These are phyloP conservation scores for Synanthedon andrenaeformis DNA, from an alignment of 2,888 invertebrate species.

Conservation along the genomic window DNA sequence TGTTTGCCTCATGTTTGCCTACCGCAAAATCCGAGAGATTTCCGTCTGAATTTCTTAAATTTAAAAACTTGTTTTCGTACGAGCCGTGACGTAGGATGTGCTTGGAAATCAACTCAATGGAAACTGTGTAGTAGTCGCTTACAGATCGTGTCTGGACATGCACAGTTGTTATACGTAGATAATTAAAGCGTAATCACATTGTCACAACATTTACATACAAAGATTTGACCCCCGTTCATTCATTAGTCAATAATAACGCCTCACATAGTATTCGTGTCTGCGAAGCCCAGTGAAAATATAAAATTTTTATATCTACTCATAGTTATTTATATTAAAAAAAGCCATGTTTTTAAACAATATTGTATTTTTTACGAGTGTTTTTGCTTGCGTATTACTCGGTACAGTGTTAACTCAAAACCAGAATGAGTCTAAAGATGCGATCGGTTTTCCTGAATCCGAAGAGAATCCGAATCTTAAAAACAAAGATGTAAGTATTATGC, in stretches of 20 bases:
- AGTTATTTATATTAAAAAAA: too few relatives aligned
- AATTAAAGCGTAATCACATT: background rate
- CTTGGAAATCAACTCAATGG: background rate
- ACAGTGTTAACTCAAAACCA: constrained; percentile 17
- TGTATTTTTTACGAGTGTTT: constrained; percentile 11
- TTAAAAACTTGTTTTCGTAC: constrained; percentile 34
- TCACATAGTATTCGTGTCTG: too few relatives aligned
- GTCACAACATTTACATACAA: background rate
- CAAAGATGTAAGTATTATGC: constrained; percentile 33
- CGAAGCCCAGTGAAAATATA: too few relatives aligned
- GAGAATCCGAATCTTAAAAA: constrained; percentile 40
- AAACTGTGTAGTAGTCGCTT: background rate
- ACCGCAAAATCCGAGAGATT: too few relatives aligned
- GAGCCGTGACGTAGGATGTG: constrained; percentile 5
- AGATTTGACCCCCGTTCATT: background rate
- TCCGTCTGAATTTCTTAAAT: too few relatives aligned
- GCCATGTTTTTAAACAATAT: background rate
- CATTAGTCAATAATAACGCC: background rate
- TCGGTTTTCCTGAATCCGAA: constrained; percentile 55
- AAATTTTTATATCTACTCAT: too few relatives aligned
- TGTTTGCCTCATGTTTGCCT: too few relatives aligned
- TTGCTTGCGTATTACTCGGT: constrained; percentile 11
- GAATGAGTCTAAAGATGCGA: constrained; percentile 17
- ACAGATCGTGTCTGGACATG: background rate
- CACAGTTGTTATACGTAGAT: background rate